phyloP scores from a whole-genome alignment of 2,888 invertebrate species.

The Pheosia tremula region DNA sequence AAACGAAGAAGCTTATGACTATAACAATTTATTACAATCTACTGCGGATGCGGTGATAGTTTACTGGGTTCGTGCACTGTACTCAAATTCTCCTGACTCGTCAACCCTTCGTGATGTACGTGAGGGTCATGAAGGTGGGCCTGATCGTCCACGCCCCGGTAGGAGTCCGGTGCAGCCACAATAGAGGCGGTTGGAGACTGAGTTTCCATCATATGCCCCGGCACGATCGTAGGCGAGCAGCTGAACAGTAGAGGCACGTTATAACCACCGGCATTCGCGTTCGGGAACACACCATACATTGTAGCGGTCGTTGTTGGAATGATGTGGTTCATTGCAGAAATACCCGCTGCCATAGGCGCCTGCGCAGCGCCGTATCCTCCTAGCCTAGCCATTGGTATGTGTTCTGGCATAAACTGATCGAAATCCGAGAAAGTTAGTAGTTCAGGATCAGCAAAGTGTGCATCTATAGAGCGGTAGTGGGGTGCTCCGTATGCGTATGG shows the following conservation, averaged over 20 bases:
- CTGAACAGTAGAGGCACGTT: constrained; percentile 70
- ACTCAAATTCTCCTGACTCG: constrained; percentile 37
- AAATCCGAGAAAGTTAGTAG: constrained; percentile 63
- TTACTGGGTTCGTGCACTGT: constrained; percentile 42
- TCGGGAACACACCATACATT: constrained; percentile 67
- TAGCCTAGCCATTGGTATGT: constrained; percentile 56
- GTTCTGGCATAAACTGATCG: constrained; percentile 53
- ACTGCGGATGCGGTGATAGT: constrained; percentile 29
- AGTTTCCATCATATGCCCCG: constrained; percentile 56
- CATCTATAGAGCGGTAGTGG: constrained; percentile 54
- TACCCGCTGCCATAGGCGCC: constrained; percentile 17
- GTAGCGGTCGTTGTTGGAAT: constrained; percentile 41
- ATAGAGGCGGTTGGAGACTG: constrained; percentile 38
- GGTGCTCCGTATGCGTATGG: constrained; percentile 46
- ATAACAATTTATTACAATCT: constrained; percentile 6
- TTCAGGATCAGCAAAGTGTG: constrained; percentile 49
- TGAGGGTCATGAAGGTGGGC: constrained; percentile 37
- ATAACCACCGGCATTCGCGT: constrained; percentile 62
- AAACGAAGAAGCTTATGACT: constrained; percentile 9
- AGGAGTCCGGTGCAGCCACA: constrained; percentile 32
- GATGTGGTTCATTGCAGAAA: constrained; percentile 20
- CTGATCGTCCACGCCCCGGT: constrained; percentile 53
- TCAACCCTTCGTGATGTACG: constrained; percentile 39
- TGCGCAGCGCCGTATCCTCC: constrained; percentile 40
- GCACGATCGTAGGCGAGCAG: constrained; percentile 68